Evolutionary conservation across 2,113 vertebrate genomes (phyloP).

Genomic region (Helogale parvula): DNA sequence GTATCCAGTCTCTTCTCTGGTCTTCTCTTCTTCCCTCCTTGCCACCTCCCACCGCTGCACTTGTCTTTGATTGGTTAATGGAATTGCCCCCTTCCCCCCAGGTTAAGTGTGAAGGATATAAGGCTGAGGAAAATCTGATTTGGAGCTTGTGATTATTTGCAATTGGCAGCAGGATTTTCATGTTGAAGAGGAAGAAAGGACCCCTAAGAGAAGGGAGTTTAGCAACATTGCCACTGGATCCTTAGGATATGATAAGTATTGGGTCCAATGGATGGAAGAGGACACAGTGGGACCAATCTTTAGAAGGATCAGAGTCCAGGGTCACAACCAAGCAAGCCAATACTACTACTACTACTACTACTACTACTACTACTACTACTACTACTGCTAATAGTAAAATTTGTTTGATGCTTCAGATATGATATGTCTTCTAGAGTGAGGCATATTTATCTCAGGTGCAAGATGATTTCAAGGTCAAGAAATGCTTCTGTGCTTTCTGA

Average conservation of each 20-base stretch:
- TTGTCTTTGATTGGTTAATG: not conserved
- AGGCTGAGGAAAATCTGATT: not conserved
- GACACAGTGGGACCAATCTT: not conserved
- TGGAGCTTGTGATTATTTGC: not conserved
- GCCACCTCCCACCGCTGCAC: not conserved
- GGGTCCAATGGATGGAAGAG: not conserved
- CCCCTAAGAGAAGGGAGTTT: not conserved
- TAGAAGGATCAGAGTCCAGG: not conserved
- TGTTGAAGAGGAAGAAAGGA: not conserved
- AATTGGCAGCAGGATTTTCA: not conserved
- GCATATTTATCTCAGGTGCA: not conserved
- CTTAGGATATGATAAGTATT: not conserved
- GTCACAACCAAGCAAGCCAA: not conserved
- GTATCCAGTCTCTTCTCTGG: not conserved
- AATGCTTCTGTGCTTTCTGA: not conserved
- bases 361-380: not conserved
- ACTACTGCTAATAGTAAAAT: not conserved
- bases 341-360: not conserved
- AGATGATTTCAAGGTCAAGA: not conserved
- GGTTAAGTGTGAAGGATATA: not conserved
- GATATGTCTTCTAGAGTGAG: not conserved
- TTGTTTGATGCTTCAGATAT: conserved; percentile 8
- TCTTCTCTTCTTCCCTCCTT: not conserved
- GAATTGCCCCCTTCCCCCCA: not conserved
- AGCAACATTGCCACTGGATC: not conserved